Evolutionary conservation across 2,797 vertebrate genomes (phyloP).

Genomic region (Enteromius treurensis): DNA sequence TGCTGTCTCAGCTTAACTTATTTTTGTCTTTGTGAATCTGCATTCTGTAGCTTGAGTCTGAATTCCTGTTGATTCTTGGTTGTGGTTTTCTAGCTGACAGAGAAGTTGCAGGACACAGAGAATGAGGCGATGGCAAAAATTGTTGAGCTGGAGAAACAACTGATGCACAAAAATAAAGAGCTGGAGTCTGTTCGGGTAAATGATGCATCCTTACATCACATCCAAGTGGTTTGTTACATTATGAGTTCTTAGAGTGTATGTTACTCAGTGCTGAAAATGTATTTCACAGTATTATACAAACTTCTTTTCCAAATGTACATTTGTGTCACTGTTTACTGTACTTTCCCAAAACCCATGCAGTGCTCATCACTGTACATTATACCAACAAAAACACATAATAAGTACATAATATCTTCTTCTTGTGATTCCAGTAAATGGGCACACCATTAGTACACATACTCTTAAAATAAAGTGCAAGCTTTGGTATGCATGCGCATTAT

Average conservation of each 20-base stretch:
- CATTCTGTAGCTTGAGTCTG: not conserved
- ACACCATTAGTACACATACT: not conserved
- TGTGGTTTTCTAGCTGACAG: slow-evolving; percentile 80
- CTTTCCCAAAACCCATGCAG: no score
- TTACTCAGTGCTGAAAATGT: not conserved
- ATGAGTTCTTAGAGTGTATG: not conserved
- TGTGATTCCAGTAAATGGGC: not conserved
- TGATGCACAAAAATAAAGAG: slow-evolving; percentile 94
- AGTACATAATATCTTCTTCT: not conserved
- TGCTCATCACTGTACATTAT: no score
- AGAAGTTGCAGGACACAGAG: slow-evolving; percentile 95
- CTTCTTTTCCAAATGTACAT: no score
- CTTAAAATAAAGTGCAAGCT: not conserved
- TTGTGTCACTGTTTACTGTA: no score
- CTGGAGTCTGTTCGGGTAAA: slow-evolving; percentile 89
- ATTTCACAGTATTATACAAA: not conserved
- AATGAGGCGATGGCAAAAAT: slow-evolving; percentile 97
- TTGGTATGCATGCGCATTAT: not conserved
- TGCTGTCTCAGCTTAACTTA: not conserved
- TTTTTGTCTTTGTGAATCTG: not conserved
- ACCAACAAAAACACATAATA: no score
- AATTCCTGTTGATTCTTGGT: slow-evolving; percentile 28
- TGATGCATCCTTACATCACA: not conserved
- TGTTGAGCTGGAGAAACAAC: slow-evolving; percentile 94
- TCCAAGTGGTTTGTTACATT: not conserved